phyloP scores from a whole-genome alignment of 2,888 invertebrate species.

The Cancer borealis region DNA sequence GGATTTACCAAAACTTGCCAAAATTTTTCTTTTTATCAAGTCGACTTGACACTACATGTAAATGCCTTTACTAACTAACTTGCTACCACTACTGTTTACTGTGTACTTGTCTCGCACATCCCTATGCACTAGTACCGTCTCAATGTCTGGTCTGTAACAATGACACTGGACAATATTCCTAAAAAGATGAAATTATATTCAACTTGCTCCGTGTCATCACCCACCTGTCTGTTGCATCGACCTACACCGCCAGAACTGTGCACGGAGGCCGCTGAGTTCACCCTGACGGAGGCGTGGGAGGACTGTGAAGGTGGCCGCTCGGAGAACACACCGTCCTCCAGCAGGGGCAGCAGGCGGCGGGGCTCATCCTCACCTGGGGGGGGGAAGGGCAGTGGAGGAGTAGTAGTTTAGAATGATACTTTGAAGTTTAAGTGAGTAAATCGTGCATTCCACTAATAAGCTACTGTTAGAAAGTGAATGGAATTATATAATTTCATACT shows the following conservation, averaged over 20 bases:
- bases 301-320: slow-evolving; percentile 67
- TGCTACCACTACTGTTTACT: too few species aligned
- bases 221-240: slow-evolving; percentile 14
- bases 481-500: slow-evolving; percentile 10
- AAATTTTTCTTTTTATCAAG: too few species aligned
- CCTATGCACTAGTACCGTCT: not conserved
- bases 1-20: too few species aligned
- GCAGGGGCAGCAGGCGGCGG: slow-evolving; percentile 63
- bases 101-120: not conserved
- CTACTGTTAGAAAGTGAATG: not conserved
- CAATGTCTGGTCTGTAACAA: not conserved
- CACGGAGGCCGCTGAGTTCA: slow-evolving; percentile 66
- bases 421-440: not conserved
- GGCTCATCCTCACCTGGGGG: slow-evolving; percentile 63
- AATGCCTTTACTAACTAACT: too few species aligned
- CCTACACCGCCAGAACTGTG: slow-evolving; percentile 59
- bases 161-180: not conserved
- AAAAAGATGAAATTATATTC: not conserved
- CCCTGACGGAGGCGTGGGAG: slow-evolving; percentile 63
- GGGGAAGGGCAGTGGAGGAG: not conserved
- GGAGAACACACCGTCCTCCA: slow-evolving; percentile 66
- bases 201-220: not conserved
- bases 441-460: not conserved
- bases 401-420: not conserved
- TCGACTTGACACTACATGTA: too few species aligned